Evolutionary conservation across 1,140 invertebrate genomes (phyloP), one percentile per base, ranked within the genome.

Genomic region (Tetramorium simillimum): DNA sequence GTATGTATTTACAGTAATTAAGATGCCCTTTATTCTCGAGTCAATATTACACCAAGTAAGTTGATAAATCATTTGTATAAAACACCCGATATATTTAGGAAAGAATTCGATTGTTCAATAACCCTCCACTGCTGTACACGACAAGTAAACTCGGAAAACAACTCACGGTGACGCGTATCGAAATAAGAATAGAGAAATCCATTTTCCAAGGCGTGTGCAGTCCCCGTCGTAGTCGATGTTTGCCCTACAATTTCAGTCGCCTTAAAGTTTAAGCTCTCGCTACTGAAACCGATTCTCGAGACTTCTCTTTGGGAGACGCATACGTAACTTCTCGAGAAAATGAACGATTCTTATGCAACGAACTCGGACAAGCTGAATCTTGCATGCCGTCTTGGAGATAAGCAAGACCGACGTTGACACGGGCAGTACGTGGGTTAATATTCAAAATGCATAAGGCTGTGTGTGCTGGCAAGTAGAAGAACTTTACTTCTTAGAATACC

Each of bases 341-440:
- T 84, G 78, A 88, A 67, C 78, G 88, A 84, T 84, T 81, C 63
- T 84, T 76, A 72, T 84, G 77, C 85, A 56, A 53, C 53, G n/a
- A 24, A 33, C 60, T 56, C 33, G 82, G 53, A 60, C 70, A 51
- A 58, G 9, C 49, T 82, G 72, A 82, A 89, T 89, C 69, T 87
- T 87, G 37, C 73, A 87, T 65, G 63, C 51, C 56, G 28, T 72
- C n/a, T 28, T 24, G 77, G 37, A 78, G 80, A 84, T 87, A 86
- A 84, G 56, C 76, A 24, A 6, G 9, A n/a, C 51, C 49, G 7
- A 46, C 24, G 67, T 60, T 4, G 18, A 14, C 65, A 21, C 46
- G 56, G 37, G 40, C n/a, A 43, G 24, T 12, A 6, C 28, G 4
- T 16, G 21, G 69, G 28, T 18, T 58, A n/a, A 87, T 85, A 87